Conservation (phyloP, 2,888 invertebrate species). For the Brachylomia viminalis region DNA sequence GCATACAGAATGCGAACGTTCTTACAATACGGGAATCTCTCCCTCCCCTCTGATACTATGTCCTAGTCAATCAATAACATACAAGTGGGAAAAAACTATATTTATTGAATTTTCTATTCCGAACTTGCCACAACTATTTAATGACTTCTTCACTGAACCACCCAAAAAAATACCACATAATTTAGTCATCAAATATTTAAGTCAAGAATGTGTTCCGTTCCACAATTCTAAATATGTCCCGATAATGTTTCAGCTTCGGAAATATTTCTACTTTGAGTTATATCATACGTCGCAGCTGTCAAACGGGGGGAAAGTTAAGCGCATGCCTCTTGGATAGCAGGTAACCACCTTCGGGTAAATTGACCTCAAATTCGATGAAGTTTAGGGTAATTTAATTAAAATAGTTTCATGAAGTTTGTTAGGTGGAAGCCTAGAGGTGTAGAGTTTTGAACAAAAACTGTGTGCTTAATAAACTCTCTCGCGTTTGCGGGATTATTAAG, state of each 20-base stretch:
- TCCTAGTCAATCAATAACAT: background rate
- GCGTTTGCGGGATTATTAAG: background rate
- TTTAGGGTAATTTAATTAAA: conserved; percentile 61
- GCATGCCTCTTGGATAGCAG: conserved; percentile 41
- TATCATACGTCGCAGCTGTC: conserved; percentile 47
- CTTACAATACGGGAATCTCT: no score
- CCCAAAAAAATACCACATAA: conserved; percentile 23
- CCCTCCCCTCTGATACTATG: no score
- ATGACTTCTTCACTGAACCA: conserved; percentile 27
- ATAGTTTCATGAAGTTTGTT: conserved; percentile 48
- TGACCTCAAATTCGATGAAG: conserved; percentile 54
- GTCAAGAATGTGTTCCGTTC: conserved; percentile 38
- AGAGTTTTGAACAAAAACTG: conserved; percentile 36
- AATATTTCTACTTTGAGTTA: conserved; percentile 46
- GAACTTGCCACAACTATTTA: background rate
- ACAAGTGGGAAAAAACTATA: background rate
- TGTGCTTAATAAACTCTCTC: conserved; percentile 11
- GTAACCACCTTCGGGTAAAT: conserved; percentile 46
- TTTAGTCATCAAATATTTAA: conserved; percentile 51
- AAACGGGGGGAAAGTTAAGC: conserved; percentile 39
- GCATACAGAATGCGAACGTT: no score
- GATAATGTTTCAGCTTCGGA: conserved; percentile 30
- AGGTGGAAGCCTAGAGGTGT: conserved; percentile 22
- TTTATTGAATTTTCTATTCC: background rate
- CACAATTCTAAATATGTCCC: conserved; percentile 49